Evolutionary conservation across 2,113 vertebrate genomes (phyloP).

Genomic region (Prietella phreatophila): DNA sequence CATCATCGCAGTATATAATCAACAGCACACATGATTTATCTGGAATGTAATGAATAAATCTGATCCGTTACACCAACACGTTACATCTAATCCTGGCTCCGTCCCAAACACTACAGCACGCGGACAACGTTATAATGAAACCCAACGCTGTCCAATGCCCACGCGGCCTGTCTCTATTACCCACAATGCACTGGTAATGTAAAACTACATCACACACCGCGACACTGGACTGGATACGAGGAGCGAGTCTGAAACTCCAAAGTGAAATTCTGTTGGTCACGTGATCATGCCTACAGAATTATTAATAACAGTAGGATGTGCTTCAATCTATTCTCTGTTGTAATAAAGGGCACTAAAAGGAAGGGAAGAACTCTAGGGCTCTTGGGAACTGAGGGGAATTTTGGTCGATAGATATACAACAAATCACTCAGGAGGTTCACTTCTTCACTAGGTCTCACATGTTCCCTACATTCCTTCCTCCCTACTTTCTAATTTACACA

Average conservation of each 20-base stretch:
- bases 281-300: not conserved
- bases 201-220: not conserved
- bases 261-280: not conserved
- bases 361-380: not conserved
- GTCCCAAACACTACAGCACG: not conserved
- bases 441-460: not conserved
- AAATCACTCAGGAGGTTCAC: not conserved
- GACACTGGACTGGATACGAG: not conserved
- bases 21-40: not conserved
- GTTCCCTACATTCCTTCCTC: not conserved
- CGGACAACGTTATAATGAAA: not conserved
- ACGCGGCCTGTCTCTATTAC: not conserved
- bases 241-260: not conserved
- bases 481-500: not conserved
- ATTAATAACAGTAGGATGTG: not conserved
- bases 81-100: not conserved
- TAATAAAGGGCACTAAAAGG: not conserved
- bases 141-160: no score
- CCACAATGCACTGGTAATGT: not conserved
- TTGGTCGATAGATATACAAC: not conserved
- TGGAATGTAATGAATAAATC: not conserved
- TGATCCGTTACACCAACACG: not conserved
- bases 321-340: not conserved
- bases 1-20: not conserved
- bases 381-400: not conserved